phyloP scores from a whole-genome alignment of 2,888 invertebrate species.

The Drosophila subquinaria region DNA sequence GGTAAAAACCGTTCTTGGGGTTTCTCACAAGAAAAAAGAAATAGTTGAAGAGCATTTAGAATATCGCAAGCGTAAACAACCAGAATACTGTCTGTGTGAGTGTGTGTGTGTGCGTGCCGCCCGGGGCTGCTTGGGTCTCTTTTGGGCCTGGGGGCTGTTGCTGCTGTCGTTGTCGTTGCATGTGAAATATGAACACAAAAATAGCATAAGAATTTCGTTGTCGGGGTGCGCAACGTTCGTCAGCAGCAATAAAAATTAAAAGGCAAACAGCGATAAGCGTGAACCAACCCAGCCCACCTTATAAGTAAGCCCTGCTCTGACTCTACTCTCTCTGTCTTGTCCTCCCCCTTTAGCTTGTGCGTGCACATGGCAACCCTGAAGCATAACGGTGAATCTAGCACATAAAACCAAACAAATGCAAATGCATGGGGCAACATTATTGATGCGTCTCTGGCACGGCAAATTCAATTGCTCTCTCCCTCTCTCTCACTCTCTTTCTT shows the following conservation, averaged over 20 bases:
- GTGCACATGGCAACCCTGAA: conserved; percentile 73
- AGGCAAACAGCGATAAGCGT: conserved; percentile 79
- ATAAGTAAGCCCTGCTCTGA: conserved; percentile 7
- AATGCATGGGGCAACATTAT: conserved; percentile 62
- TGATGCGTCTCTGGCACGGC: conserved; percentile 71
- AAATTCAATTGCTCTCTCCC: conserved; percentile 60
- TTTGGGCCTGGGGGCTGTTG: conserved; percentile 47
- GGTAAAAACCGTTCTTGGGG: conserved; percentile 20
- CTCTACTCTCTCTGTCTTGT: not conserved
- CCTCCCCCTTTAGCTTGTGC: conserved; percentile 13
- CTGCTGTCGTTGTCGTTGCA: conserved; percentile 44
- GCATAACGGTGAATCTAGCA: conserved; percentile 53
- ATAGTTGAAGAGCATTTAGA: conserved; percentile 36
- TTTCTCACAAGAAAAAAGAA: conserved; percentile 15
- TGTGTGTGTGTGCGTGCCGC: conserved; percentile 30
- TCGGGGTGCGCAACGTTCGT: conserved; percentile 54
- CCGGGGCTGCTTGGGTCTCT: conserved; percentile 50
- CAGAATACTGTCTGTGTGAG: conserved; percentile 13
- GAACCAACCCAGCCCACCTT: conserved; percentile 28
- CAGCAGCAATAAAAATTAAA: conserved; percentile 76
- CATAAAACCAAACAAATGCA: conserved; percentile 79
- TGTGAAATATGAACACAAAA: conserved; percentile 74
- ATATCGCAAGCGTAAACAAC: conserved; percentile 51
- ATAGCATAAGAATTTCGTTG: conserved; percentile 66
- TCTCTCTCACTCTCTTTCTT: conserved; percentile 1